Percentiles rank a stretch among this genome's conserved stretches.
phyloP scores from a whole-genome alignment of 2,113 vertebrate genomes.

The Pituophis catenifer region DNA sequence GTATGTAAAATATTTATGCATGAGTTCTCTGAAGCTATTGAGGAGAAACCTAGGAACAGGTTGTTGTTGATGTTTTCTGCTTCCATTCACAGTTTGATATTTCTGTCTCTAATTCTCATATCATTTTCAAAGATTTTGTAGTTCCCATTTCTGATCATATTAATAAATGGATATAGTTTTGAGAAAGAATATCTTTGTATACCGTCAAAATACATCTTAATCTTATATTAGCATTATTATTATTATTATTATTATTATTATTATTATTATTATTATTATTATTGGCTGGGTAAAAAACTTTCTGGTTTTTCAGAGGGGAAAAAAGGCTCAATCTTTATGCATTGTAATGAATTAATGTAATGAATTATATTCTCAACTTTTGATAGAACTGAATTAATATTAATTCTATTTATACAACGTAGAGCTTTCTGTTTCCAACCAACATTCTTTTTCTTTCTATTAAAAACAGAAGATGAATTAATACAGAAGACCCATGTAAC shows the following conservation, averaged over 20 bases:
- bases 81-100: neutral
- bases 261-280: neutral
- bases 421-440: neutral
- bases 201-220: neutral
- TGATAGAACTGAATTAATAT: neutral
- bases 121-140: neutral
- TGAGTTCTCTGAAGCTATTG: neutral
- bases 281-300: neutral
- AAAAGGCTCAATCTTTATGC: neutral
- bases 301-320: neutral
- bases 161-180: neutral
- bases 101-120: neutral
- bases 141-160: neutral
- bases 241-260: neutral
- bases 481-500: neutral
- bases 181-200: neutral
- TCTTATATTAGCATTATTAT: neutral
- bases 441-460: neutral
- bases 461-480: neutral
- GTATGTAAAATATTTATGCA: neutral
- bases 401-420: neutral
- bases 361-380: neutral
- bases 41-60: neutral
- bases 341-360: neutral
- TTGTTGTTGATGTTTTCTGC: neutral